Percentiles rank a stretch among this genome's conserved stretches.
Conservation (phyloP, 2,888 invertebrate species). For the Archips crataeganus region DNA sequence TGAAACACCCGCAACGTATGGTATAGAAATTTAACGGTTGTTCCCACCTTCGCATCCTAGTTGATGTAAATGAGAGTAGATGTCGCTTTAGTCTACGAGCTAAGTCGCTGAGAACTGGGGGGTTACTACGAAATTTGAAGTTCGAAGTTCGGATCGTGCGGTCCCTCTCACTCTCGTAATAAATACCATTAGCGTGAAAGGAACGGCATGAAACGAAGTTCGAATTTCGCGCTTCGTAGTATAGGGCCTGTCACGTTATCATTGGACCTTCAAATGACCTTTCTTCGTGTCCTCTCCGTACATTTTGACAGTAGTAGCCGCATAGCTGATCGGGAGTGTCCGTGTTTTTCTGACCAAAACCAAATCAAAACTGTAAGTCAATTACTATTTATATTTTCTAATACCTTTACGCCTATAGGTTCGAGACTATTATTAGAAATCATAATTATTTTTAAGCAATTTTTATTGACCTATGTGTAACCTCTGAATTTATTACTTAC, state of each 20-base stretch:
- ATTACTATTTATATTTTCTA: slow-evolving; percentile 34
- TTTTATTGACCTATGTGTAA: slow-evolving; percentile 27
- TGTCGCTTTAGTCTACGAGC: slow-evolving; percentile 44
- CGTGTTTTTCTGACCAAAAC: slow-evolving; percentile 58
- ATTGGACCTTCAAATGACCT: slow-evolving; percentile 84
- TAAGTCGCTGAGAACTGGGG: slow-evolving; percentile 40
- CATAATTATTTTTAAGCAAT: neutral
- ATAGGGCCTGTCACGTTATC: slow-evolving; percentile 61
- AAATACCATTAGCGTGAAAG: too few relatives aligned
- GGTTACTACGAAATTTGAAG: too few relatives aligned
- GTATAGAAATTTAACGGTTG: neutral
- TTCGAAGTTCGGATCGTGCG: too few relatives aligned
- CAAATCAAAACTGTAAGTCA: slow-evolving; percentile 58
- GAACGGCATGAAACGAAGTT: too few relatives aligned
- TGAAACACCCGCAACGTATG: neutral
- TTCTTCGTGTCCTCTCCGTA: slow-evolving; percentile 71
- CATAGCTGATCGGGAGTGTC: slow-evolving; percentile 75
- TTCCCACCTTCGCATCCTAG: neutral
- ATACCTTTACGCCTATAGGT: neutral
- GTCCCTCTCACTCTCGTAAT: too few relatives aligned
- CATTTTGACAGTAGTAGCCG: slow-evolving; percentile 73
- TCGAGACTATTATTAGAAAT: neutral
- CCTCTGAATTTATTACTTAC: slow-evolving; percentile 19
- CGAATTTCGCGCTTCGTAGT: too few relatives aligned
- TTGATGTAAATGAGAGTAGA: slow-evolving; percentile 37